phyloP scores from a whole-genome alignment of 2,113 vertebrate species.

The Plestiodon gilberti region DNA sequence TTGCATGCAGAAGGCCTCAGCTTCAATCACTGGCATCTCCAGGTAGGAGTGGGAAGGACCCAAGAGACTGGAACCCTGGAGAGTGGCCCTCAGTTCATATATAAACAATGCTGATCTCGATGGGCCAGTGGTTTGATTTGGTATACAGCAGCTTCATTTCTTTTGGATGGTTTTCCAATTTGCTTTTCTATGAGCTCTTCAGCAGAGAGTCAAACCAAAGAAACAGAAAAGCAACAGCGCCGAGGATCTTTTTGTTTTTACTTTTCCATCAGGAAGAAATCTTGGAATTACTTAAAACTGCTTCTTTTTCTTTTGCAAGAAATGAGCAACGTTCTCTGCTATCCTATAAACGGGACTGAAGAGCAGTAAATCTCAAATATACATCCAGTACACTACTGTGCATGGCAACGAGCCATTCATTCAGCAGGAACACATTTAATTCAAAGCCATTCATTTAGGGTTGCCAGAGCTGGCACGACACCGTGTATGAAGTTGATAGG shows the following conservation, averaged over 20 bases:
- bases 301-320: not conserved
- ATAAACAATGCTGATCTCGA: too few species aligned
- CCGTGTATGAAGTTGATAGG: conserved; percentile 54
- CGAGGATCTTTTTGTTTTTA: not conserved
- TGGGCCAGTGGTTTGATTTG: too few species aligned
- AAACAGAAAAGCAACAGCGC: conserved; percentile 29
- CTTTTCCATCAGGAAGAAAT: not conserved
- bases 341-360: conserved; percentile 15
- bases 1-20: too few species aligned
- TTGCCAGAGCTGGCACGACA: conserved; percentile 45
- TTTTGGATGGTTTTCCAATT: not conserved
- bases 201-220: not conserved
- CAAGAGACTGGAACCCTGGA: too few species aligned
- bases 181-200: too few species aligned
- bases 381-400: conserved; percentile 41
- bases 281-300: not conserved
- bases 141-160: too few species aligned
- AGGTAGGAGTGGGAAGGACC: too few species aligned
- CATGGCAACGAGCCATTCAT: conserved; percentile 37
- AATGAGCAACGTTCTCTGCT: conserved; percentile 4
- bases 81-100: too few species aligned
- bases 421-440: conserved; percentile 54
- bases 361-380: conserved; percentile 35
- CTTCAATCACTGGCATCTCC: too few species aligned
- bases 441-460: conserved; percentile 42